Evolutionary conservation across 2,888 invertebrate species (phyloP).

Genomic region (Willowsia nigromaculata): DNA sequence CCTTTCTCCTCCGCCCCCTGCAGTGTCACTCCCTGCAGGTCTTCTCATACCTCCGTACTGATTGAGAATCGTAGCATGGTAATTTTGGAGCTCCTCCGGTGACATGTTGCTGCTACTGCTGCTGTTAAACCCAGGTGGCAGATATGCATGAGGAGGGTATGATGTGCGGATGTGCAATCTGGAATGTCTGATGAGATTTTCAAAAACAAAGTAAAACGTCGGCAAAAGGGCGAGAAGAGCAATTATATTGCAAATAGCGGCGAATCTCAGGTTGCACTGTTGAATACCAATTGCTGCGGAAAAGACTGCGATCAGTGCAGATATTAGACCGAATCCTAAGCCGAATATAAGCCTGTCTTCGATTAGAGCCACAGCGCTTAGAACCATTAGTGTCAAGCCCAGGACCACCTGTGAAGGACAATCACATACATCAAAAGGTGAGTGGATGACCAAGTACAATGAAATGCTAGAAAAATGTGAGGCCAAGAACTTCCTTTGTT

Average conservation of each 20-base stretch:
- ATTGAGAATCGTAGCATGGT: slow-evolving; percentile 19
- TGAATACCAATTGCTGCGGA: slow-evolving; percentile 76
- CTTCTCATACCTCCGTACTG: slow-evolving; percentile 1
- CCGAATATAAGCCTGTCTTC: slow-evolving; percentile 75
- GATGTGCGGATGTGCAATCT: slow-evolving; percentile 31
- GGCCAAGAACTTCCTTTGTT: neutral
- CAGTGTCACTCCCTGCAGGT: neutral
- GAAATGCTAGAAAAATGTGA: neutral
- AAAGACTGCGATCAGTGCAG: slow-evolving; percentile 71
- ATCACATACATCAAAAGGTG: neutral
- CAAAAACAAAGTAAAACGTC: slow-evolving; percentile 74
- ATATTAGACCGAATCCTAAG: slow-evolving; percentile 75
- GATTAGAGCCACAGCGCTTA: slow-evolving; percentile 75
- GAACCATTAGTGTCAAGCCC: slow-evolving; percentile 73
- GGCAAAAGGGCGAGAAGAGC: slow-evolving; percentile 72
- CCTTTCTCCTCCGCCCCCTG: slow-evolving; percentile 7
- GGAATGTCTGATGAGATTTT: slow-evolving; percentile 72
- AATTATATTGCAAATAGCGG: slow-evolving; percentile 70
- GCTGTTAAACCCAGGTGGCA: slow-evolving; percentile 23
- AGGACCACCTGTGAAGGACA: slow-evolving; percentile 72
- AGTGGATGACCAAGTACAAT: neutral
- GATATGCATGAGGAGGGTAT: neutral
- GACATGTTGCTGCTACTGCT: neutral
- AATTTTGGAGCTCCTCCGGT: neutral
- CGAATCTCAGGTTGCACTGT: slow-evolving; percentile 72